A percentile compares a stretch with the other conserved stretches of the same genome.
phyloP scores from a whole-genome alignment of 2,797 vertebrate species.

The Orestias chungarensis region DNA sequence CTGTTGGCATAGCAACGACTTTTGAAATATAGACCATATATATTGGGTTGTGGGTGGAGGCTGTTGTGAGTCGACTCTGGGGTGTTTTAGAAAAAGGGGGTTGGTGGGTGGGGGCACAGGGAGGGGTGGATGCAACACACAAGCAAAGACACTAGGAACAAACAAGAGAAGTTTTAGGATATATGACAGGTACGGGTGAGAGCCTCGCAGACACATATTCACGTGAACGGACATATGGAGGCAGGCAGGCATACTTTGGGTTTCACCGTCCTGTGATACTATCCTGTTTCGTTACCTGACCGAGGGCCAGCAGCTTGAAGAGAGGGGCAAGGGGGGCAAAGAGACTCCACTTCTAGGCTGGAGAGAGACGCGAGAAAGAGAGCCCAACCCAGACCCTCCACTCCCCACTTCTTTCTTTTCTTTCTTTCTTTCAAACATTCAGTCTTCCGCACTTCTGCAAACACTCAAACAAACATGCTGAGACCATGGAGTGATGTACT shows the following conservation, averaged over 20 bases:
- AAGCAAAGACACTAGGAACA: slow-evolving; percentile 79
- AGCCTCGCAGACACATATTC: slow-evolving; percentile 79
- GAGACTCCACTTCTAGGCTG: slow-evolving; percentile 82
- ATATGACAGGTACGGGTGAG: slow-evolving; percentile 90
- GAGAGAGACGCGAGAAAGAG: slow-evolving; percentile 84
- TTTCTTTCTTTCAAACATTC: slow-evolving; percentile 29
- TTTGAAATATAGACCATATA: slow-evolving; percentile 76
- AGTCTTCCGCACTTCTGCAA: slow-evolving; percentile 59
- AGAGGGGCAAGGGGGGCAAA: slow-evolving; percentile 61
- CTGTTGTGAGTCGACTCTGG: slow-evolving; percentile 48
- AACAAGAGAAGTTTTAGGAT: slow-evolving; percentile 81
- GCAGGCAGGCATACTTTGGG: slow-evolving; percentile 79
- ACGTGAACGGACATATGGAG: slow-evolving; percentile 78
- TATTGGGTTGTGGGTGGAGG: slow-evolving; percentile 48
- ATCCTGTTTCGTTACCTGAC: slow-evolving; percentile 87
- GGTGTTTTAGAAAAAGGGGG: slow-evolving; percentile 45
- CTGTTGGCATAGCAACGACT: slow-evolving; percentile 86
- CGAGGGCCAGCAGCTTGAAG: slow-evolving; percentile 77
- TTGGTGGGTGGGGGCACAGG: neutral
- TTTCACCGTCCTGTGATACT: slow-evolving; percentile 89
- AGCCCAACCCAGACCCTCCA: slow-evolving; percentile 66
- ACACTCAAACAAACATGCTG: slow-evolving; percentile 71
- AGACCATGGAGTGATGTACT: slow-evolving; percentile 59
- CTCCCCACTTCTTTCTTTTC: slow-evolving; percentile 22
- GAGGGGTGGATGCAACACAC: slow-evolving; percentile 76